Evolutionary conservation across 2,888 invertebrate genomes (phyloP), one percentile per base, ranked within the genome.

Genomic region (Scaptomyza polygonia): DNA sequence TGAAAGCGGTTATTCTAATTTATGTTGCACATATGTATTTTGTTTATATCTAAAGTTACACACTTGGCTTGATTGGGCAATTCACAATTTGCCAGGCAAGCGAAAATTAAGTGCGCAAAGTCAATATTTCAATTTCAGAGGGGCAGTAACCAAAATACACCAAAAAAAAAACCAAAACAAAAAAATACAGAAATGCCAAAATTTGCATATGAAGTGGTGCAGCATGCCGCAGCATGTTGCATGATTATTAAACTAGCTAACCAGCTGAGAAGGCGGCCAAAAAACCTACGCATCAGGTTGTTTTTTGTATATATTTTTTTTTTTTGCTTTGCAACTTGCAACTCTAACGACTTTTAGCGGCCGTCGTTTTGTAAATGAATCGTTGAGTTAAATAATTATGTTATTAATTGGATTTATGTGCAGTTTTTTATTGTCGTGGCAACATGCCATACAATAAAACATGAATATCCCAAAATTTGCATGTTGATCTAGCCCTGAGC

Each of bases 61-160:
- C 47, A 43, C 48, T 34, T 18, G 52, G 71, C 44, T 77, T 80
- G 81, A 86, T 86, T 86, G 84, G 67, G 73, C 81, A 82, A 82
- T 83, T 77, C 86, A 72, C 72, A 81, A 85, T 85, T 80, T 82
- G 80, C 77, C 86, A 85, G 70, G 47, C 76, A 29, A 55, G 61
- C 67, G 54, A 77, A 86, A 87, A 85, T 85, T 75, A 85, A 87
- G 84, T 87, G 80, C 83, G 80, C 86, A 87, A 86, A 79, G 83
- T 79, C 86, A 85, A 85, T 87, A 85, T 85, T 87, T 85, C 84
- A 85, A 85, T 85, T 87, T 85, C 40, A 43, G 53, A 39, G 32
- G 40, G 40, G 52, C 14, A 48, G 30, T 30, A 34, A 34, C n/a
- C 12, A 42, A 55, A 54, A 39, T 44, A 64, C 36, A 55, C 12